Evolutionary conservation across 2,797 vertebrate genomes (phyloP).

Genomic region (Cheirogaleus major): DNA sequence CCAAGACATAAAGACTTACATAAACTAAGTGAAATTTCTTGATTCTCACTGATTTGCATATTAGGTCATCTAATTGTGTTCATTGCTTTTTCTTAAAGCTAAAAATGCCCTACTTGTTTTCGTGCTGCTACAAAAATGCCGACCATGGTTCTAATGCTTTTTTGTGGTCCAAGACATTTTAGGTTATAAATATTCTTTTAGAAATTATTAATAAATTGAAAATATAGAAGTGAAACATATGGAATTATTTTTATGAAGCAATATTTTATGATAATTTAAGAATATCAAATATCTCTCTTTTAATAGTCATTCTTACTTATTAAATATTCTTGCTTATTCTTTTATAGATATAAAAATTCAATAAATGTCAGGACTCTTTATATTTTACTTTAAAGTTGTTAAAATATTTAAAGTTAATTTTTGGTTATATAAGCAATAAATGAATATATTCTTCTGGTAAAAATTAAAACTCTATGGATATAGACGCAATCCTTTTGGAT

Average conservation of each 20-base stretch:
- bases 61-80: not conserved
- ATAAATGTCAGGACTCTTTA: not conserved
- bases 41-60: not conserved
- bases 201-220: not conserved
- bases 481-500: not conserved
- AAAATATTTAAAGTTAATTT: slow-evolving; percentile 26
- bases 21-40: not conserved
- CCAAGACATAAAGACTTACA: not conserved
- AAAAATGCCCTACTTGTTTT: not conserved
- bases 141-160: not conserved
- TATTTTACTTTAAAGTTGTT: slow-evolving; percentile 13
- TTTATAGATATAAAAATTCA: not conserved
- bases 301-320: not conserved
- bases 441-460: not conserved
- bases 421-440: not conserved
- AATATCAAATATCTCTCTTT: not conserved
- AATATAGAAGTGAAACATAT: not conserved
- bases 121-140: not conserved
- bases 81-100: not conserved
- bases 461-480: not conserved
- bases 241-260: not conserved
- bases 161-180: not conserved
- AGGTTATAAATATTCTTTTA: not conserved
- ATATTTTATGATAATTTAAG: slow-evolving; percentile 32
- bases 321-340: slow-evolving; percentile 7